These are phyloP conservation scores for Macropis europaea DNA, from an alignment of 2,888 invertebrate species.

Conservation along the genomic window DNA sequence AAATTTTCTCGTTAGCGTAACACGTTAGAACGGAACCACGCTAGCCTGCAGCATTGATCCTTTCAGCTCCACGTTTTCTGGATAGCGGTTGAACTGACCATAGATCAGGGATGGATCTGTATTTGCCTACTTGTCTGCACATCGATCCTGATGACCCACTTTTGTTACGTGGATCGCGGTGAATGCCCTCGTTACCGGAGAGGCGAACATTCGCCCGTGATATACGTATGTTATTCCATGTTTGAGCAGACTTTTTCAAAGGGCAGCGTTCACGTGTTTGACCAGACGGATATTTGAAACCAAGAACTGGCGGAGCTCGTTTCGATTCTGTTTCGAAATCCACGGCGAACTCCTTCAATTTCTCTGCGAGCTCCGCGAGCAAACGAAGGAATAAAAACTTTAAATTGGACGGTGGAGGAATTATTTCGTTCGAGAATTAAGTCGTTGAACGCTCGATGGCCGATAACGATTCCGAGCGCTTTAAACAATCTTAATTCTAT, in stretches of 20 bases:
- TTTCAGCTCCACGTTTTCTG: conserved; percentile 16
- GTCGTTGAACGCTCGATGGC: too few relatives aligned
- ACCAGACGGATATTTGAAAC: not conserved
- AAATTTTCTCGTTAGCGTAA: too few relatives aligned
- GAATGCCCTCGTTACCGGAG: conserved; percentile 15
- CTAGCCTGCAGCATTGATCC: conserved; percentile 46
- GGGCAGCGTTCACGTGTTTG: not conserved
- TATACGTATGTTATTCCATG: not conserved
- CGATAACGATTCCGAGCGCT: not conserved
- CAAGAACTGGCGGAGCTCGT: not conserved
- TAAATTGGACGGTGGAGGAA: not conserved
- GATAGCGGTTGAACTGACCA: conserved; percentile 3
- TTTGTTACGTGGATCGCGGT: not conserved
- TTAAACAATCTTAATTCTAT: conserved; percentile 21
- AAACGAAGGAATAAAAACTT: too few relatives aligned
- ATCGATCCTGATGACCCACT: conserved; percentile 26
- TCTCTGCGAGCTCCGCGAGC: not conserved
- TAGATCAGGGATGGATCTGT: not conserved
- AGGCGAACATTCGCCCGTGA: not conserved
- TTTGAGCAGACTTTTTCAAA: not conserved
- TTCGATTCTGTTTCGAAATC: not conserved
- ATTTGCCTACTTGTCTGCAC: conserved; percentile 6
- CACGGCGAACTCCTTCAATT: not conserved
- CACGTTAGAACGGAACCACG: conserved; percentile 29
- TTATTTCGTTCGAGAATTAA: not conserved